phyloP scores from a whole-genome alignment of 2,888 invertebrate species.

The Arge pagana region DNA sequence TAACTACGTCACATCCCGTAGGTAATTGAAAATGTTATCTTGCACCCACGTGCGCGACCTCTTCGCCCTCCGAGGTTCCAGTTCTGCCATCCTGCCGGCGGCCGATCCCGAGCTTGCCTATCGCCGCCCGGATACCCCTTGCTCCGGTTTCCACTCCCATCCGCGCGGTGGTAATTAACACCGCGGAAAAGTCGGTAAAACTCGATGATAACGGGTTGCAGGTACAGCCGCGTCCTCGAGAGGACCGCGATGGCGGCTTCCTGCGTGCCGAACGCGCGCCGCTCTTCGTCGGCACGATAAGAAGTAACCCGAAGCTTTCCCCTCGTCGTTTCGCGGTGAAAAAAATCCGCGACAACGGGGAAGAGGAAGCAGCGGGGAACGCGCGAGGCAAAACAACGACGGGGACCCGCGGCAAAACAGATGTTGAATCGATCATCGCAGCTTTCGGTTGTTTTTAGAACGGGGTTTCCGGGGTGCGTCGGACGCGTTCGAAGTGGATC shows the following conservation, averaged over 20 bases:
- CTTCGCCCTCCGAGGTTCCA: constrained; percentile 40
- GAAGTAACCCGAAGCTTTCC: too few species aligned
- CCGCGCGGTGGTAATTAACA: constrained; percentile 52
- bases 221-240: constrained; percentile 1
- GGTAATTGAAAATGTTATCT: constrained; percentile 59
- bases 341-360: too few species aligned
- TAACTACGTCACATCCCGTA: constrained; percentile 57
- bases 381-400: too few species aligned
- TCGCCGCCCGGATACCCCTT: constrained; percentile 20
- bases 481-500: too few species aligned
- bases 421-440: too few species aligned
- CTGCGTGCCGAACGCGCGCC: constrained; percentile 6
- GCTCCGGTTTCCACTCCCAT: constrained; percentile 22
- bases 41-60: constrained; percentile 46
- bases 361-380: too few species aligned
- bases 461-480: too few species aligned
- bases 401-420: too few species aligned
- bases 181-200: constrained; percentile 52
- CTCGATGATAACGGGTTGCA: constrained; percentile 41
- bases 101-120: constrained; percentile 11
- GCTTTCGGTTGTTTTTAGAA: too few species aligned
- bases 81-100: constrained; percentile 11
- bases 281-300: too few species aligned
- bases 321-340: too few species aligned
- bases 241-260: constrained; percentile 8